A percentile compares a stretch with the other conserved stretches of the same genome.
Evolutionary conservation across 2,888 invertebrate genomes (phyloP).

Genomic region (Vanessa cardui): DNA sequence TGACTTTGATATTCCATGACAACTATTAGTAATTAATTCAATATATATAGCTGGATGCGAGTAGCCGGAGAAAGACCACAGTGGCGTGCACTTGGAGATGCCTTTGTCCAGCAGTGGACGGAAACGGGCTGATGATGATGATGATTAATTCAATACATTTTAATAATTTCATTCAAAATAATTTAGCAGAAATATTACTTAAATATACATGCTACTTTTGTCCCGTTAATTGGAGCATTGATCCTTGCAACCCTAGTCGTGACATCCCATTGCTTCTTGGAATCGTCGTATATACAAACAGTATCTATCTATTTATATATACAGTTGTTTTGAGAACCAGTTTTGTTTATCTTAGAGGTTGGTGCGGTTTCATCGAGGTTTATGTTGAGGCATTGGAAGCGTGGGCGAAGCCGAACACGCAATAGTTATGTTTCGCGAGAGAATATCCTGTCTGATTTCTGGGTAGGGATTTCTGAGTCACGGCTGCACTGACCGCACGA

Average conservation of each 20-base stretch:
- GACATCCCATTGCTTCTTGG: conserved; percentile 37
- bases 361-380: conserved; percentile 34
- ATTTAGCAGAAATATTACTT: background rate
- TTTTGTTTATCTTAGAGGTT: conserved; percentile 33
- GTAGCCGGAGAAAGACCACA: too few relatives aligned
- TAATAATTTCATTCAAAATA: too few relatives aligned
- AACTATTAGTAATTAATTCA: too few relatives aligned
- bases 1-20: too few relatives aligned
- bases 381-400: conserved; percentile 19
- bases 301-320: conserved; percentile 17
- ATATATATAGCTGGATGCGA: too few relatives aligned
- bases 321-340: conserved; percentile 34
- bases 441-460: conserved; percentile 18
- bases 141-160: too few relatives aligned
- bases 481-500: conserved; percentile 34
- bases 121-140: too few relatives aligned
- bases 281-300: conserved; percentile 31
- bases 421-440: conserved; percentile 19
- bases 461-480: conserved; percentile 31
- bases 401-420: conserved; percentile 25
- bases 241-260: conserved; percentile 2
- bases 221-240: background rate
- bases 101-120: too few relatives aligned
- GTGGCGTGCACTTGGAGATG: too few relatives aligned
- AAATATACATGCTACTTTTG: background rate